These are phyloP conservation scores for Mus spicilegus DNA, from an alignment of 2,113 vertebrate species.

Conservation along the genomic window DNA sequence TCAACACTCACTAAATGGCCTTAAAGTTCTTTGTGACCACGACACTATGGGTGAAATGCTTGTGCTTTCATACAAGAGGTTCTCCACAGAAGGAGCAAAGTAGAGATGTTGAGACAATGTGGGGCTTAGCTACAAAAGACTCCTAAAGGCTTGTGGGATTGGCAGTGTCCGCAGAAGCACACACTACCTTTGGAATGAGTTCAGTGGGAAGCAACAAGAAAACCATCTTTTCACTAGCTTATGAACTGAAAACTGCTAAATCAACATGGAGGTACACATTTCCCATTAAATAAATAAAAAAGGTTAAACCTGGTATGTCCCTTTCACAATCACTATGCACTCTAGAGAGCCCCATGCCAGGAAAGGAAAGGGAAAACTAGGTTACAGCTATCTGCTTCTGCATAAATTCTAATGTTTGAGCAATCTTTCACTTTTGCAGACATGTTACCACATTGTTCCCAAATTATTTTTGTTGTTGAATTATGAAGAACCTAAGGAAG, in stretches of 20 bases:
- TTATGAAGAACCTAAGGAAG: slow-evolving; percentile 59
- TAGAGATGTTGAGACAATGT: background rate
- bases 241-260: background rate
- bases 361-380: slow-evolving; percentile 7
- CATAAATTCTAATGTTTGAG: slow-evolving; percentile 54
- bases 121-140: slow-evolving; percentile 31
- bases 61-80: background rate
- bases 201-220: background rate
- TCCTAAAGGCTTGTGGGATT: background rate
- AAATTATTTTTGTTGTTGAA: slow-evolving; percentile 18
- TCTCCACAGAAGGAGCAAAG: background rate
- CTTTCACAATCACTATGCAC: background rate
- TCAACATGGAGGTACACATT: background rate
- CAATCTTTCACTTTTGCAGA: slow-evolving; percentile 29
- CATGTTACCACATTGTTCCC: slow-evolving; percentile 54
- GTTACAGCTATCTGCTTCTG: background rate
- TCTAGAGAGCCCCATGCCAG: background rate
- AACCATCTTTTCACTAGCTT: background rate
- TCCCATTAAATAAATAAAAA: background rate
- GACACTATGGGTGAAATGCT: background rate
- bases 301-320: background rate
- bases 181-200: background rate
- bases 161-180: background rate
- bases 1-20: slow-evolving; percentile 30
- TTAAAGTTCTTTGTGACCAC: background rate